Evolutionary conservation across 2,797 vertebrate genomes (phyloP), one percentile per base, ranked within the genome.

Genomic region (Ptychobarbus kaznakovi): DNA sequence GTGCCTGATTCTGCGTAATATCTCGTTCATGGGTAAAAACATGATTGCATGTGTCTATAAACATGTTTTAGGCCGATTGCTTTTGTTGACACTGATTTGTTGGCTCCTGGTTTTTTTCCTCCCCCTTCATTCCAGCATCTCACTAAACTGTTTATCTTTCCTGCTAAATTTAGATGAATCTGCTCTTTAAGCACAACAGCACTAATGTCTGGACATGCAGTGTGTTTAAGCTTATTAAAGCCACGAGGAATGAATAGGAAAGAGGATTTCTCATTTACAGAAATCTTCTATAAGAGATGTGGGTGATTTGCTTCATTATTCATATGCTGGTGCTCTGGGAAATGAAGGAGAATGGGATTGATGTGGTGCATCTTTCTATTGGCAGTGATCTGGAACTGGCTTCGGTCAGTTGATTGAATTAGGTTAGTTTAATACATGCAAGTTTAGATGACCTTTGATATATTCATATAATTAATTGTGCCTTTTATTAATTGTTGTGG

Each of bases 131-230:
- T 85, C 83, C 66, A 46, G 38, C 40, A 73, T 82, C 68, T 72
- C 81, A 25, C 28, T 80, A 80, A 85, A 73, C 83, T 85, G 77
- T 85, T 85, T 85, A 85, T 80, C 66, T 80, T 84, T 63, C 28
- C 68, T 80, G 83, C 83, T 85, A 85, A 72, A 85, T 85, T 85
- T 85, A 85, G 83, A 80, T 51, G 53, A 80, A 85, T 80, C 83
- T 85, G 83, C 42, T 84, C 35, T 80, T 85, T 80, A 85, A 65
- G 66, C 40, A 58, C 74, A 58, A 68, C 77, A 82, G 40, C 38
- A 46, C 18, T 56, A 12, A 28, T 69, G 76, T 80, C 40, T 70
- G 53, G 58, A 46, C 70, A 70, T 69, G 40, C 56, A n/a, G 38
- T 68, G 82, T 44, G 75, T 56, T 84, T 84, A 68, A 77, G 68